Base-by-base conservation (phyloP, 2,888 invertebrate genomes). In the Latrodectus elegans region DNA sequence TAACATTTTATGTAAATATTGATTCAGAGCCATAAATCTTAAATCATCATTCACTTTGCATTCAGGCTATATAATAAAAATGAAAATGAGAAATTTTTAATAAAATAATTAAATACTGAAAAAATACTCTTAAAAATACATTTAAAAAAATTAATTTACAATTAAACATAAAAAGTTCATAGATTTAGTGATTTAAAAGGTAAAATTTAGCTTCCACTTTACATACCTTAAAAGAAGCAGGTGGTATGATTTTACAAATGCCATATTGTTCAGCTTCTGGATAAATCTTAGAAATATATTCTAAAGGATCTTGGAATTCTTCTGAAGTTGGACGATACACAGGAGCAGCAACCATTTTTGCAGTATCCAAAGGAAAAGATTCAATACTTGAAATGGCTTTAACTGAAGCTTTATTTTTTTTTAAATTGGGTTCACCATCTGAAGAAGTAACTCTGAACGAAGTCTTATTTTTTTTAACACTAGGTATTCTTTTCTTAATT, bases 161-260 rank as follows among this genome's bases (percentile, higher is more conserved):
- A 4, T 12, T 52, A 68, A n/a, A 67, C 10, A 12, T 68, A 22
- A 53, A 22, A 51, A 14, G 38, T 64, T 8, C 8, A 74, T 11
- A 14, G 17, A 72, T 26, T 55, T 73, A 55, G n/a, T 22, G 10
- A 22, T 12, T 53, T 12, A 73, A 55, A 73, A 53, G 8, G 3
- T 73, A 52, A 49, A 53, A 52, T 38, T 17, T 15, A 38, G 38
- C 38, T 26, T 38, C 4, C 22, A 17, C n/a, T 14, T 52, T n/a
- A 65, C 53, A 26, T 70, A 89, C 89, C 88, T 89, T 89, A 52
- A 89, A 89, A 73, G 82, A 79, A 17, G 85, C 26, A 91, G 99
- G 99, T 91, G 99, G 99, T 93, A 96, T 96, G 91, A 99, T 99
- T 94, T 99, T 99, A 93, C 99, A 98, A 92, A 99, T 98, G 91